Evolutionary conservation across 2,113 vertebrate species (phyloP), one percentile per base, ranked within the genome.

Genomic region (Lepisosteus oculatus): DNA sequence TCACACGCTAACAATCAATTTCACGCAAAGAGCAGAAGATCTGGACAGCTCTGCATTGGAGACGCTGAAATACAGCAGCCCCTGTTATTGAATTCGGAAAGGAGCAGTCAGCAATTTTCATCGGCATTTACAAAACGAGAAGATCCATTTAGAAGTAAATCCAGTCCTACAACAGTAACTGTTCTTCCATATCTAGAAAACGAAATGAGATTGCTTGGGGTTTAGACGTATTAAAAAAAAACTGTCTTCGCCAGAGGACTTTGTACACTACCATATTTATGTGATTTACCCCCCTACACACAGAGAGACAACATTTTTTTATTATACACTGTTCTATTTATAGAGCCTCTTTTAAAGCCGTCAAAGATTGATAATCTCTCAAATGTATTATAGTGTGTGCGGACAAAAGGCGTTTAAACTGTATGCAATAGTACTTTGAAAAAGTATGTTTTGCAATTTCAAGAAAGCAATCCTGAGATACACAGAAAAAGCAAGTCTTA

Each of bases 71-170:
- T 81, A 80, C 84, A 80, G 82, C 82, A 80, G 86, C 86, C 85
- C 81, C 78, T 80, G 74, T 87, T 88, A 85, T 86, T 90, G 89
- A 88, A 92, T 88, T 91, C 82, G 77, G 72, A 76, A 74, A 69
- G 74, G 70, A 72, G 67, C 78, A 85, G 81, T 86, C 75, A 79
- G 76, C 77, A 70, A 67, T 72, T 79, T 80, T 72, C 75, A 43
- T 6, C 59, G 70, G 77, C 67, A 78, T 84, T 78, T 75, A 72
- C 75, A 84, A 85, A 29, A 75, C 79, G 72, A 81, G 78, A 80
- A 56, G 75, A 83, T 77, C 86, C 76, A 79, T 81, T 79, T 81
- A 69, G 55, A 80, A 72, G 57, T 61, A 63, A 70, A 83, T 63
- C 54, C 80, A 86, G 72, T 72, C 57, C 14, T 66, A 73, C 73